Evolutionary conservation across 2,888 invertebrate species (phyloP).

Genomic region (Entomobrya proxima): DNA sequence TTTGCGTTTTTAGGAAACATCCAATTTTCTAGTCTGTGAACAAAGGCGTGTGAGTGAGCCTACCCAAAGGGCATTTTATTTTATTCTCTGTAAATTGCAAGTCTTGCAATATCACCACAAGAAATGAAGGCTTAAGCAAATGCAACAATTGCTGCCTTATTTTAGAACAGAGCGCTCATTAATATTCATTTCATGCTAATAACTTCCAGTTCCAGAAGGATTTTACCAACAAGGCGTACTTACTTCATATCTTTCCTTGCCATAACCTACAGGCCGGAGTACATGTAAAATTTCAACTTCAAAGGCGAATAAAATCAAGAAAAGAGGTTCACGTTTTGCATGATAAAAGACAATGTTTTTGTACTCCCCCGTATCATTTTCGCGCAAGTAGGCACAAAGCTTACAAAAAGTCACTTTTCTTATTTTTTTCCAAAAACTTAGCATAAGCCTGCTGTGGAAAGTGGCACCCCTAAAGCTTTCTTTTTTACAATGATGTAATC

Average conservation of each 20-base stretch:
- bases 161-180: conserved; percentile 61
- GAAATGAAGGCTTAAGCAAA: conserved; percentile 34
- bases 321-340: conserved; percentile 23
- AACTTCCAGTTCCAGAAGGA: conserved; percentile 66
- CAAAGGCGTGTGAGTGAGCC: conserved; percentile 1
- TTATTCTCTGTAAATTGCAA: neutral
- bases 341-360: conserved; percentile 5
- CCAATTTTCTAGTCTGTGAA: conserved; percentile 1
- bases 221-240: conserved; percentile 60
- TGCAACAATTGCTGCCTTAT: conserved; percentile 62
- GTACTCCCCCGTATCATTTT: neutral
- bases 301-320: conserved; percentile 23
- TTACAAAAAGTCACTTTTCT: conserved; percentile 20
- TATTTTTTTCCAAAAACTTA: neutral
- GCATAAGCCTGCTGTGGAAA: too few relatives aligned
- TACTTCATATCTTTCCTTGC: conserved; percentile 62
- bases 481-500: neutral
- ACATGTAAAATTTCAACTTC: conserved; percentile 26
- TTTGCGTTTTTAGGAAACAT: neutral
- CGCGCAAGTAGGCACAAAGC: neutral
- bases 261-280: conserved; percentile 34
- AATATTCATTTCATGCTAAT: conserved; percentile 75
- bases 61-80: conserved; percentile 28
- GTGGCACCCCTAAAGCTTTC: neutral
- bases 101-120: neutral